Evolutionary conservation across 2,888 invertebrate genomes (phyloP).

Genomic region (Clostera curtula): DNA sequence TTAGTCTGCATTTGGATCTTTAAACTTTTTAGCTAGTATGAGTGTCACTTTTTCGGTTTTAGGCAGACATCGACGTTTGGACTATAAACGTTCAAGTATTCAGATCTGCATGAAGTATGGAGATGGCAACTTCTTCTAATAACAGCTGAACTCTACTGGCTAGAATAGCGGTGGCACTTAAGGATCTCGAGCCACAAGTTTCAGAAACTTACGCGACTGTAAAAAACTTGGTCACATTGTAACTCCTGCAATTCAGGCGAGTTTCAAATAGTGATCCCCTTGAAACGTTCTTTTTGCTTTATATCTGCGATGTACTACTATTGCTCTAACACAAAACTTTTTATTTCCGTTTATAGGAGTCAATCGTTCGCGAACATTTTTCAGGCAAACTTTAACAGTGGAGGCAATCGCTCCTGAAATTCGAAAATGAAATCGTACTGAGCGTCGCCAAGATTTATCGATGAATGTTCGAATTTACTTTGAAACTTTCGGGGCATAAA

Average conservation of each 20-base stretch:
- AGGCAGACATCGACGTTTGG: too few relatives aligned
- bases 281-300: constrained; percentile 55
- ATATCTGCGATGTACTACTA: constrained; percentile 66
- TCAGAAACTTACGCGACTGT: constrained; percentile 38
- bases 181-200: constrained; percentile 12
- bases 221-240: constrained; percentile 54
- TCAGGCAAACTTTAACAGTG: constrained; percentile 75
- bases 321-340: constrained; percentile 73
- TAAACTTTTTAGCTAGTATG: too few relatives aligned
- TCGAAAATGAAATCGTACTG: constrained; percentile 74
- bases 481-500: constrained; percentile 70
- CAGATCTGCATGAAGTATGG: too few relatives aligned
- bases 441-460: constrained; percentile 75
- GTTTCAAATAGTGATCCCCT: constrained; percentile 58
- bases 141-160: constrained; percentile 14
- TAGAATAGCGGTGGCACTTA: constrained; percentile 3
- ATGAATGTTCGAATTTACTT: constrained; percentile 74
- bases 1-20: too few relatives aligned
- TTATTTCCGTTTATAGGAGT: constrained; percentile 75
- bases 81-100: too few relatives aligned
- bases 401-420: constrained; percentile 75
- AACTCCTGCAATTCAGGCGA: constrained; percentile 44
- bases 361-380: constrained; percentile 75
- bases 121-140: constrained; percentile 28
- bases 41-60: too few relatives aligned